phyloP scores from a whole-genome alignment of 2,888 invertebrate species.

The Xiphydria camelus region DNA sequence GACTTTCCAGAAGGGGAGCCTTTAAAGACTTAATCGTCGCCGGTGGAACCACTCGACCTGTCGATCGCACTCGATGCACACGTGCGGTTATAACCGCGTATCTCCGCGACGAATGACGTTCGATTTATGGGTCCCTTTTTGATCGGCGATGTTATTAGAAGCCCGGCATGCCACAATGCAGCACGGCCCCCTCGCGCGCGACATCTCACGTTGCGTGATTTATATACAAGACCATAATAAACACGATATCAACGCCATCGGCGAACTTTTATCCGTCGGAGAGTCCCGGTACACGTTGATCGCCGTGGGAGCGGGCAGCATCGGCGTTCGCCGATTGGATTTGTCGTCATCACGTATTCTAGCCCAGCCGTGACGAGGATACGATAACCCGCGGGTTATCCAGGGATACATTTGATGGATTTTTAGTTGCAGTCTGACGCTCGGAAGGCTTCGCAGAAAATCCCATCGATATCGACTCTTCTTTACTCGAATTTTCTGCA shows the following conservation, averaged over 20 bases:
- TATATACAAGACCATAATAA: conserved; percentile 1
- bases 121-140: conserved; percentile 13
- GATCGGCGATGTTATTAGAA: conserved; percentile 7
- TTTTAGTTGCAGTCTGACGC: no score
- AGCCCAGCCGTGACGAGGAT: no score
- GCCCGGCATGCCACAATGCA: not conserved
- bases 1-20: no score
- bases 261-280: not conserved
- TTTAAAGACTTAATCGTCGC: no score
- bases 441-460: no score
- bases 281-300: conserved; percentile 1
- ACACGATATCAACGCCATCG: not conserved
- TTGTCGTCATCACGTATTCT: not conserved
- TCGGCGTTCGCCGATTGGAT: not conserved
- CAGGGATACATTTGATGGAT: no score
- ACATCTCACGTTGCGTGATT: conserved; percentile 15
- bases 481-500: no score
- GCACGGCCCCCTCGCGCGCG: not conserved
- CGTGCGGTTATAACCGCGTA: no score
- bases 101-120: conserved; percentile 9
- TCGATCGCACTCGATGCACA: no score
- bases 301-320: not conserved
- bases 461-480: no score
- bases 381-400: no score
- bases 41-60: no score